phyloP scores from a whole-genome alignment of 2,888 invertebrate species.

The Villa cingulata region DNA sequence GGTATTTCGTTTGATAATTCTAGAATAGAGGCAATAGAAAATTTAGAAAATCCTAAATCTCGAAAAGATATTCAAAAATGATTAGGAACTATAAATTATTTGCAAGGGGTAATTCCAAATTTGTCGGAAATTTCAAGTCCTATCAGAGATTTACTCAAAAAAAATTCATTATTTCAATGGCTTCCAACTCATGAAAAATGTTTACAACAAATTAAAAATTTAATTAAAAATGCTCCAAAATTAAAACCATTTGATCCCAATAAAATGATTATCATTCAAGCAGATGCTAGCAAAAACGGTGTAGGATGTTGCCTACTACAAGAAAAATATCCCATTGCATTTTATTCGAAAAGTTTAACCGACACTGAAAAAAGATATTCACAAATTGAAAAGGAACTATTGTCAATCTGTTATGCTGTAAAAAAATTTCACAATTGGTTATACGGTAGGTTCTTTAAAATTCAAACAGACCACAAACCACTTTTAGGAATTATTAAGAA shows the following conservation, averaged over 20 bases:
- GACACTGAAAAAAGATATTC: no score
- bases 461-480: conserved; percentile 13
- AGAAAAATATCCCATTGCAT: no score
- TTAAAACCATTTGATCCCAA: no score
- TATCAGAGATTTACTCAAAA: no score
- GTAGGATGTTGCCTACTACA: no score
- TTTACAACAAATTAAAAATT: conserved; percentile 9
- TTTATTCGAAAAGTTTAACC: no score
- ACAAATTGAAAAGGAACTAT: conserved; percentile 11
- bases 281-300: no score
- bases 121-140: conserved; percentile 9
- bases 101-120: conserved; percentile 14
- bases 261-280: conserved; percentile 10
- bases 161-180: no score
- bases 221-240: conserved; percentile 10
- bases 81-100: conserved; percentile 17
- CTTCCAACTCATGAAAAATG: conserved; percentile 12
- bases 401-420: conserved; percentile 16
- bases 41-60: conserved; percentile 11
- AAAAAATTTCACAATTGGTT: no score
- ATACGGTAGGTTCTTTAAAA: conserved; percentile 10
- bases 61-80: conserved; percentile 14
- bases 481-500: conserved; percentile 7
- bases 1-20: conserved; percentile 5
- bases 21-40: conserved; percentile 9